Conservation (phyloP, 2,797 vertebrate genomes). For the Tangara arthus region DNA sequence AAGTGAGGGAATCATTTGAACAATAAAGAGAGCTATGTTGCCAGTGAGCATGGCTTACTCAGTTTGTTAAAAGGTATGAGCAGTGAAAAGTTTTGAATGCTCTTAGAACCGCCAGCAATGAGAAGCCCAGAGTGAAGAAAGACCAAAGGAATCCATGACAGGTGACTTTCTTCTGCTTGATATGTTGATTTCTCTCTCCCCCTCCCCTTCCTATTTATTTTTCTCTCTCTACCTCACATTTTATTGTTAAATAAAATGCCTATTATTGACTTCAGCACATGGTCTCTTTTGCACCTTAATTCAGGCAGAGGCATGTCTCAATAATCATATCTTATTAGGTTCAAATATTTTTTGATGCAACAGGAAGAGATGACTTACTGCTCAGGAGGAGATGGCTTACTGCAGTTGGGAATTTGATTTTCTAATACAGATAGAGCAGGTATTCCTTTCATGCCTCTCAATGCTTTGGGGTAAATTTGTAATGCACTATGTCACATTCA, state of each 20-base stretch:
- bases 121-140: not conserved
- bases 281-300: not conserved
- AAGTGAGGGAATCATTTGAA: fast-evolving
- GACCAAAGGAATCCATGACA: not conserved
- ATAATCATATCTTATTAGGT: not conserved
- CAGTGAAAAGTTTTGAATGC: not conserved
- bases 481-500: not conserved
- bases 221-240: not conserved
- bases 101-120: fast-evolving
- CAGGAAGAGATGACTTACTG: not conserved
- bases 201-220: not conserved
- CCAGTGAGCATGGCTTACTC: not conserved
- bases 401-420: not conserved
- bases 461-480: not conserved
- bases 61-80: not conserved
- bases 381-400: not conserved
- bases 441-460: not conserved
- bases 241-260: not conserved
- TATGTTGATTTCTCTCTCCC: not conserved
- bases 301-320: not conserved
- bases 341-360: not conserved
- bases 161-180: not conserved
- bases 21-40: not conserved
- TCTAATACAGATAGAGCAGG: not conserved
- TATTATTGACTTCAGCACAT: not conserved